Evolutionary conservation across 2,888 invertebrate species (phyloP).

Genomic region (Drosophila longiperda): DNA sequence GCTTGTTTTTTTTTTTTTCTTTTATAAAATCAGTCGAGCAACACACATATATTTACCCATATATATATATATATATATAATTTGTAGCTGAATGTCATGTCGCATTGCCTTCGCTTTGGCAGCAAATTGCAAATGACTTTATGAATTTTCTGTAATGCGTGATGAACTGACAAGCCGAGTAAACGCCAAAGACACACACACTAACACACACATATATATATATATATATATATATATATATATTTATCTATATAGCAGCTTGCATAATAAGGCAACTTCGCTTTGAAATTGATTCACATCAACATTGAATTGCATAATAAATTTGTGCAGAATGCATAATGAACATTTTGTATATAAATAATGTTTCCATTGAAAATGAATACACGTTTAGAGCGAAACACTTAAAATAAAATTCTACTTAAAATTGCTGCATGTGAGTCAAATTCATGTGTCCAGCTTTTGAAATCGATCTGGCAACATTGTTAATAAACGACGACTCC

Average conservation of each 20-base stretch:
- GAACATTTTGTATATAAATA: conserved; percentile 29
- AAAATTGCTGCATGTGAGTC: conserved; percentile 1
- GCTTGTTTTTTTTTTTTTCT: conserved; percentile 37
- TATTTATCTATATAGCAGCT: conserved; percentile 10
- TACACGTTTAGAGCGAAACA: neutral
- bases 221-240: neutral
- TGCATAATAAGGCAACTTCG: conserved; percentile 27
- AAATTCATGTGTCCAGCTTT: conserved; percentile 10
- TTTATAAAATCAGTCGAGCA: conserved; percentile 64
- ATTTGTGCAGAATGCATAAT: conserved; percentile 72
- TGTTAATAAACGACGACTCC: neutral
- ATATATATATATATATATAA: conserved; percentile 17
- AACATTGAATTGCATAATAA: conserved; percentile 72
- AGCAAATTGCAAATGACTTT: conserved; percentile 79
- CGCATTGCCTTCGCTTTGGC: conserved; percentile 55
- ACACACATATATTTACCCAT: conserved; percentile 9
- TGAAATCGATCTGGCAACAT: conserved; percentile 7
- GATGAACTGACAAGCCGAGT: conserved; percentile 32
- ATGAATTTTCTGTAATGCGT: conserved; percentile 56
- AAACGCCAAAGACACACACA: conserved; percentile 9
- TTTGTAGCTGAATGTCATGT: conserved; percentile 53
- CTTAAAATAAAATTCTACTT: conserved; percentile 15
- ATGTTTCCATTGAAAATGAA: conserved; percentile 9
- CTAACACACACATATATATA: neutral
- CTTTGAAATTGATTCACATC: conserved; percentile 70